These are phyloP conservation scores for Phenganax marumi DNA, from an alignment of 92 coral and sea anemone genomes.

Conservation along the genomic window DNA sequence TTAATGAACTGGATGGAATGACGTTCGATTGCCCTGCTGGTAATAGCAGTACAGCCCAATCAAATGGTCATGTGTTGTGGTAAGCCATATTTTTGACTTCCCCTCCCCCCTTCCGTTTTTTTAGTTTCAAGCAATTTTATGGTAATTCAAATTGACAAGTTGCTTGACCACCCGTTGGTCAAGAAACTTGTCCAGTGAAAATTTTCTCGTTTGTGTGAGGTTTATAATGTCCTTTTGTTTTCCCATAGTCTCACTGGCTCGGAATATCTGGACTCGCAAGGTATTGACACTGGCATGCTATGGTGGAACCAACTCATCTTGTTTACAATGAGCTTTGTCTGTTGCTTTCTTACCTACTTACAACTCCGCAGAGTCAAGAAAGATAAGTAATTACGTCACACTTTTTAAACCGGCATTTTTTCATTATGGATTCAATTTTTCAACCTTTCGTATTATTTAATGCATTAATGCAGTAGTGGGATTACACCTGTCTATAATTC, in stretches of 20 bases:
- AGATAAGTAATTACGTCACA: slow-evolving; percentile 58
- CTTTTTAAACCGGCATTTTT: too few species aligned
- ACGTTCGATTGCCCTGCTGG: slow-evolving; percentile 44
- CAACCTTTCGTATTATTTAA: too few species aligned
- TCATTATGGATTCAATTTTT: too few species aligned
- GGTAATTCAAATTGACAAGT: too few species aligned
- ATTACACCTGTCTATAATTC: too few species aligned
- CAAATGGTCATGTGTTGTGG: neutral
- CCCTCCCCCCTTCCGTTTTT: neutral
- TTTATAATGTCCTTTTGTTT: too few species aligned
- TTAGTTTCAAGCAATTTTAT: too few species aligned
- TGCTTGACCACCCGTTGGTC: too few species aligned
- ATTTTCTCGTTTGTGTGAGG: too few species aligned
- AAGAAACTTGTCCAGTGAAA: too few species aligned
- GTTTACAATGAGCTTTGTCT: slow-evolving; percentile 59
- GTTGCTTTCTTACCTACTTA: slow-evolving; percentile 67
- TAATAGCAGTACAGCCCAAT: slow-evolving; percentile 18
- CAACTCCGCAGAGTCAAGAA: slow-evolving; percentile 77
- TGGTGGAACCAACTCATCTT: slow-evolving; percentile 86
- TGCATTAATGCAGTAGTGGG: too few species aligned
- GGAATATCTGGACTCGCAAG: slow-evolving; percentile 62
- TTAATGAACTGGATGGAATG: slow-evolving; percentile 86
- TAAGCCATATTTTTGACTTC: neutral
- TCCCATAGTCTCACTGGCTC: slow-evolving; percentile 63
- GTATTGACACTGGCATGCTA: slow-evolving; percentile 61